Base-by-base conservation (phyloP, 2,113 vertebrate species). In the Equus quagga region DNA sequence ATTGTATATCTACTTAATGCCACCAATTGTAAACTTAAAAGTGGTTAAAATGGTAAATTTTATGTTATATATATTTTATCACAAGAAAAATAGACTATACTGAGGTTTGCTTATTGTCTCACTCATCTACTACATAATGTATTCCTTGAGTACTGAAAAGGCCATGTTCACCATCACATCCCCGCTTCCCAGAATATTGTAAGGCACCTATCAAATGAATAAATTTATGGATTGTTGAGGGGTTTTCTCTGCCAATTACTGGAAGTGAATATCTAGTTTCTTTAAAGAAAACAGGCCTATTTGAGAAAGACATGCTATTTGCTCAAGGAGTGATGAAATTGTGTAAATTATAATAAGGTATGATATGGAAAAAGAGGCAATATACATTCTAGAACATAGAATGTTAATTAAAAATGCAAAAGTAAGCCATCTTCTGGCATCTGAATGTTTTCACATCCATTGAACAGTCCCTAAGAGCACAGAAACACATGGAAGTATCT, bases 331-430 rank as follows among this genome's bases (percentile, higher is more conserved):
- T 76, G 54, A 80, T 33, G 23, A 56, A 79, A 56, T 0, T 85
- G 3, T 33, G 56, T 65, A 58, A 36, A 92, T 76, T 84, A 72
- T 72, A 94, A 98, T 86, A 44, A 86, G 49, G 2, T 28, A 36
- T 49, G 9, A 46, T 64, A 65, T 10, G 13, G 49, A 51, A 56
- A 94, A 90, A 88, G n/a, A 95, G 26, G 41, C 15, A 82, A 60
- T 54, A 69, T 0, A n/a, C 21, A 89, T 82, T 85, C 28, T 73
- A 82, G 64, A 92, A 62, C 26, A 73, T 17, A 17, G 41, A 95
- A n/a, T 82, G 67, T 18, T 95, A 58, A 79, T 89, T 44, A 82
- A 19, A 82, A 89, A 94, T 18, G 51, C 13, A 75, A 86, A 90
- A 72, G 11, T 70, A 91, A 95, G 62, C 26, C 54, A 56, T 76